A percentile compares a stretch with the other conserved stretches of the same genome.
Evolutionary conservation across 2,888 invertebrate genomes (phyloP).

Genomic region (Mantis religiosa): DNA sequence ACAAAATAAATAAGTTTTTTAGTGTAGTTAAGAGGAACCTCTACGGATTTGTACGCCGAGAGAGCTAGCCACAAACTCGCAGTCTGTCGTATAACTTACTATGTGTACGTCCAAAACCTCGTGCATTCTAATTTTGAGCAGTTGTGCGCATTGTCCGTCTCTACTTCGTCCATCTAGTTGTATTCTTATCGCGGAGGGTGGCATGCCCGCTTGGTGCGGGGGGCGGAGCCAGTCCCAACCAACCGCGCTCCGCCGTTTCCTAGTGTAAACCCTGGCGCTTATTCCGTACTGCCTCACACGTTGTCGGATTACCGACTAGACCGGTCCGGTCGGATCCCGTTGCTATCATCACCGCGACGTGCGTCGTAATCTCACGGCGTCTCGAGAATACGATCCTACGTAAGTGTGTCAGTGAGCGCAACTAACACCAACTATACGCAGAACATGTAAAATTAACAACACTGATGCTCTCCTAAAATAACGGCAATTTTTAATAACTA

Average conservation of each 20-base stretch:
- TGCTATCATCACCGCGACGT: neutral
- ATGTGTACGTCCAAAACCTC: too few relatives aligned
- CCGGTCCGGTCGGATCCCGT: neutral
- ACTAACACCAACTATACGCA: neutral
- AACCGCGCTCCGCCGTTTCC: neutral
- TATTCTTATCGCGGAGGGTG: neutral
- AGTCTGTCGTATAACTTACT: too few relatives aligned
- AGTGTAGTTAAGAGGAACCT: too few relatives aligned
- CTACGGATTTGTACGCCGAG: too few relatives aligned
- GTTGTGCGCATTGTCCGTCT: neutral
- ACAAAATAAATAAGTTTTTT: too few relatives aligned
- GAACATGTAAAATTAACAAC: neutral
- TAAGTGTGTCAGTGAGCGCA: neutral
- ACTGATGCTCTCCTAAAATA: neutral
- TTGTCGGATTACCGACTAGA: conserved; percentile 25
- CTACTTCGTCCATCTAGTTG: neutral
- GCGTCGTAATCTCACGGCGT: neutral
- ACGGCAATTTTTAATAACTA: neutral
- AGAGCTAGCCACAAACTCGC: too few relatives aligned
- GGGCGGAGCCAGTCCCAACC: neutral
- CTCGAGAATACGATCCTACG: neutral
- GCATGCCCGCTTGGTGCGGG: neutral
- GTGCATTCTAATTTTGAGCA: neutral
- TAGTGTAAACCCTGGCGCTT: neutral
- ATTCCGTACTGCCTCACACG: conserved; percentile 9